Evolutionary conservation across 2,113 vertebrate genomes (phyloP).

Genomic region (Euleptes europaea): DNA sequence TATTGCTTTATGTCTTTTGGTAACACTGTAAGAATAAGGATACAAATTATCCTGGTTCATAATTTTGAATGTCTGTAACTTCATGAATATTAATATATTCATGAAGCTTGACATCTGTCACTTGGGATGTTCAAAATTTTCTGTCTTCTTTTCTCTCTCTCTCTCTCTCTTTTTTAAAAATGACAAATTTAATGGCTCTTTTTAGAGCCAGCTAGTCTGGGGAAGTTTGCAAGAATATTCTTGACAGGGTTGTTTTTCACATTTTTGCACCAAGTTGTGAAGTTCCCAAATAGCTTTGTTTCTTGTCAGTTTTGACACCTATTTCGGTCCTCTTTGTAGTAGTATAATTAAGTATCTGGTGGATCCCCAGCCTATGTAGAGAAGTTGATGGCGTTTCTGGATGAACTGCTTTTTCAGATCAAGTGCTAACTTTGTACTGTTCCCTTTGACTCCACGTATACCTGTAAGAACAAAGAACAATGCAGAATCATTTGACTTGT

Average conservation of each 20-base stretch:
- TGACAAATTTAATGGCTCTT: slow-evolving; percentile 52
- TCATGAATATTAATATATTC: slow-evolving; percentile 61
- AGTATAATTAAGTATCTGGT: slow-evolving; percentile 37
- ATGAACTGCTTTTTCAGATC: not conserved
- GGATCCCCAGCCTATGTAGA: slow-evolving; percentile 11
- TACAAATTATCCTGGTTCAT: slow-evolving; percentile 26
- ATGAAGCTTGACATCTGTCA: slow-evolving; percentile 57
- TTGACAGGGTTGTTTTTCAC: slow-evolving; percentile 22
- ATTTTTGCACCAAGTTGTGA: slow-evolving; percentile 31
- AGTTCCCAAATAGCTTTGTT: slow-evolving; percentile 20
- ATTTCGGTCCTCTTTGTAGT: slow-evolving; percentile 32
- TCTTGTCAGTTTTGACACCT: slow-evolving; percentile 12
- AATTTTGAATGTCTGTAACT: slow-evolving; percentile 42
- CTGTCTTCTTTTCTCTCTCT: not conserved
- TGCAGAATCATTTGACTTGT: not conserved
- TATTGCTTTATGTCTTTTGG: not conserved
- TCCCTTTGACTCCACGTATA: not conserved
- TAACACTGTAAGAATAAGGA: slow-evolving; percentile 27
- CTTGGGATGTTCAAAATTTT: slow-evolving; percentile 52
- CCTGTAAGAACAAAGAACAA: not conserved
- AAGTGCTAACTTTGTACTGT: not conserved
- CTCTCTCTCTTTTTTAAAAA: slow-evolving; percentile 3
- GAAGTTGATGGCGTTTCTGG: slow-evolving; percentile 23
- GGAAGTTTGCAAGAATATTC: slow-evolving; percentile 42
- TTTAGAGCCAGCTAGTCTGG: slow-evolving; percentile 31